Evolutionary conservation across 2,888 invertebrate species (phyloP).

Genomic region (Byasa hedistus): DNA sequence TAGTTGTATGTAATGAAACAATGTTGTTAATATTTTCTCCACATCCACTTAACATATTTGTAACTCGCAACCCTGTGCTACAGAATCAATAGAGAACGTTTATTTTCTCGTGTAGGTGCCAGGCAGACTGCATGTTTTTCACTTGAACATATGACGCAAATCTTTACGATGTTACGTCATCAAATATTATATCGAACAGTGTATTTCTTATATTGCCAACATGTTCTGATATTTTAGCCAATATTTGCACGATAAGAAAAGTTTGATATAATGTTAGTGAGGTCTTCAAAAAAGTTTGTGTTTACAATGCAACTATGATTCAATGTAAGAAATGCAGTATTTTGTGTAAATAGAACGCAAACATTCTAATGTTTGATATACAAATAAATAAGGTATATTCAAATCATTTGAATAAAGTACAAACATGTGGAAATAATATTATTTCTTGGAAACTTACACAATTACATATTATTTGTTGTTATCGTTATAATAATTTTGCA

Average conservation of each 20-base stretch:
- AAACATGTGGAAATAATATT: neutral
- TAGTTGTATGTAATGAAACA: neutral
- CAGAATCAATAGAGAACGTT: neutral
- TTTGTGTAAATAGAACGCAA: too few relatives aligned
- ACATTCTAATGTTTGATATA: too few relatives aligned
- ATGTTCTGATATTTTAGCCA: neutral
- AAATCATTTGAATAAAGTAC: neutral
- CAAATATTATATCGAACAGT: neutral
- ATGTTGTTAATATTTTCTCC: too few relatives aligned
- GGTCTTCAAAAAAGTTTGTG: neutral
- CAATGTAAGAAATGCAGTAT: too few relatives aligned
- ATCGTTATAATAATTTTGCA: neutral
- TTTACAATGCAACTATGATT: too few relatives aligned
- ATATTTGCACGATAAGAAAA: neutral
- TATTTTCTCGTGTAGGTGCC: constrained; percentile 20
- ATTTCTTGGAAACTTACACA: neutral
- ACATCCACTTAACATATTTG: neutral
- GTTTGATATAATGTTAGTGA: neutral
- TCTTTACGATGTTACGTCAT: constrained; percentile 12
- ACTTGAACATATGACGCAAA: constrained; percentile 11
- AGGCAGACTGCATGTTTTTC: constrained; percentile 24
- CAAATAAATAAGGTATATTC: too few relatives aligned
- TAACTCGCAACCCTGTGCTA: constrained; percentile 4
- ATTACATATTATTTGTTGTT: constrained; percentile 3
- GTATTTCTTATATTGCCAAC: neutral